These are phyloP conservation scores for Sturnira hondurensis DNA, from an alignment of 2,113 vertebrate genomes.

Conservation along the genomic window DNA sequence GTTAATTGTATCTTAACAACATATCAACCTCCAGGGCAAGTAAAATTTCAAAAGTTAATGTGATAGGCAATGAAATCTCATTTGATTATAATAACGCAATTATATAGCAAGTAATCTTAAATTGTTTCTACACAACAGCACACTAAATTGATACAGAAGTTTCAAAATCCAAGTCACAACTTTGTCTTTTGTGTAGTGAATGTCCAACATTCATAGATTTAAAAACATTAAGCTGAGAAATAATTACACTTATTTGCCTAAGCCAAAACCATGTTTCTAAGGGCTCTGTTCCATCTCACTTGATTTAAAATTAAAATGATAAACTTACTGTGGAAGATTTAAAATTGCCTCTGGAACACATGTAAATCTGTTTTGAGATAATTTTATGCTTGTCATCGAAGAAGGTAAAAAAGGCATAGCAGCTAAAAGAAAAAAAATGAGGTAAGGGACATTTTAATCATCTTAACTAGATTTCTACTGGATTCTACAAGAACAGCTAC, in stretches of 20 bases:
- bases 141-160: neutral
- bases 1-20: neutral
- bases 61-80: neutral
- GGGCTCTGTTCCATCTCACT: neutral
- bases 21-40: neutral
- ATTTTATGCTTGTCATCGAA: slow-evolving; percentile 89
- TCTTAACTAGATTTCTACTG: slow-evolving; percentile 39
- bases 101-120: neutral
- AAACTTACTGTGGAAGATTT: slow-evolving; percentile 90
- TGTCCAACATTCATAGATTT: neutral
- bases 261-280: slow-evolving; percentile 14
- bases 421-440: slow-evolving; percentile 81
- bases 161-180: neutral
- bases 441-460: slow-evolving; percentile 53
- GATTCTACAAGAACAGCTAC: neutral
- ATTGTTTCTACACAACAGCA: neutral
- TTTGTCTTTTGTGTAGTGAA: neutral
- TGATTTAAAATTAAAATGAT: slow-evolving; percentile 43
- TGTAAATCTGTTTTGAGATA: slow-evolving; percentile 89
- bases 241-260: neutral
- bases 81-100: neutral
- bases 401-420: slow-evolving; percentile 83
- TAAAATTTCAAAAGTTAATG: neutral
- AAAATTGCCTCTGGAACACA: slow-evolving; percentile 86
- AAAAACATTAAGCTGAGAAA: neutral